Evolutionary conservation across 2,113 vertebrate species (phyloP).

Genomic region (Scomber colias): DNA sequence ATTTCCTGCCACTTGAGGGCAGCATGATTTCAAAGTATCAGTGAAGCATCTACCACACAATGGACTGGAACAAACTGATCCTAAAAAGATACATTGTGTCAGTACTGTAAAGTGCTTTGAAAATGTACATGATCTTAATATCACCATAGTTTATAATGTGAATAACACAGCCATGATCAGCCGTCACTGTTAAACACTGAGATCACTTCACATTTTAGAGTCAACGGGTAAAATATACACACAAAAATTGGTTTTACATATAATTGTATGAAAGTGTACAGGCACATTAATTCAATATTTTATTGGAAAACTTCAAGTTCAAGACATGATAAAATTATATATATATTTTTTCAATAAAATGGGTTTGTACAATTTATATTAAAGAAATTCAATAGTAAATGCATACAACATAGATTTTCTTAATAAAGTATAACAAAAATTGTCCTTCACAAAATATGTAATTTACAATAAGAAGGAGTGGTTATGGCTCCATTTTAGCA

Average conservation of each 20-base stretch:
- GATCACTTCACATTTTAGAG: neutral
- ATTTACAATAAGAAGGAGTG: too few species aligned
- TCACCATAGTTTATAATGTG: neutral
- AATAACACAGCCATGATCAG: neutral
- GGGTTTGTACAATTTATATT: too few species aligned
- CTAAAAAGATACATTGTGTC: too few species aligned
- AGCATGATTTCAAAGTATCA: conserved; percentile 38
- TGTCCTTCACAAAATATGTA: too few species aligned
- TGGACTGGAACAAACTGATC: neutral
- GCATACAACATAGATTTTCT: too few species aligned
- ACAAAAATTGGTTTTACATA: neutral
- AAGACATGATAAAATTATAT: too few species aligned
- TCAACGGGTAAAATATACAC: neutral
- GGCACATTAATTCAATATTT: neutral
- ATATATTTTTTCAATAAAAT: too few species aligned
- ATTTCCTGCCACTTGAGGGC: conserved; percentile 56
- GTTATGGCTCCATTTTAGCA: too few species aligned
- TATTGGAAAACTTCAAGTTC: too few species aligned
- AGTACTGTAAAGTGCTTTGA: conserved; percentile 19
- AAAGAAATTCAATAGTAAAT: neutral
- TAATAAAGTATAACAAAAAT: too few species aligned
- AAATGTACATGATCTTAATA: neutral
- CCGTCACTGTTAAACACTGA: neutral
- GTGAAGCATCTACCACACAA: fast-evolving
- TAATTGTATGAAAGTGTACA: neutral